Conservation (phyloP, 2,797 vertebrate genomes). For the Clamator glandarius region DNA sequence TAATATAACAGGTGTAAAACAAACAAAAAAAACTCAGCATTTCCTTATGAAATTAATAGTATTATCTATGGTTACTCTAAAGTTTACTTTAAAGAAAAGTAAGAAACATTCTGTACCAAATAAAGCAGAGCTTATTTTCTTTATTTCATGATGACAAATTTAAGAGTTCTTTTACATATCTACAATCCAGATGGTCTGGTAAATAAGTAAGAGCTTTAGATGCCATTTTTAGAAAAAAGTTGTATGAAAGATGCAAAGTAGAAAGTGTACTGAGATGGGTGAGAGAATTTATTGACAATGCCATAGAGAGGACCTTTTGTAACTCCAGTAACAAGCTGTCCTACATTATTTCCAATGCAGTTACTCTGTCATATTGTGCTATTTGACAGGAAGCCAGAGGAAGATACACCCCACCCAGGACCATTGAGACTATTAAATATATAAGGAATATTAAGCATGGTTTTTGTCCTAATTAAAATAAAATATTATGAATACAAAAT, state of each 20-base stretch:
- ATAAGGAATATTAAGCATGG: slow-evolving; percentile 33
- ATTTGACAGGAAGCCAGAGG: not conserved
- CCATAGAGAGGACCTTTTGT: not conserved
- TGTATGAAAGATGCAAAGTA: not conserved
- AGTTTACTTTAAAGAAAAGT: not conserved
- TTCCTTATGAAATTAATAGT: not conserved
- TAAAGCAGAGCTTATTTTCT: not conserved
- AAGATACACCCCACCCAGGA: not conserved
- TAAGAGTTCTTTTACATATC: not conserved
- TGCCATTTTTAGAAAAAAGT: slow-evolving; percentile 37
- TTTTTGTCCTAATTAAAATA: slow-evolving; percentile 53
- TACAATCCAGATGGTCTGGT: slow-evolving; percentile 28
- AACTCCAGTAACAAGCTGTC: slow-evolving; percentile 2
- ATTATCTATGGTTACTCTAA: not conserved
- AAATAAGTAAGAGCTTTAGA: slow-evolving; percentile 33
- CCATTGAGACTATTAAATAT: not conserved
- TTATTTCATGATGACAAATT: slow-evolving; percentile 39
- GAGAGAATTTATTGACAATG: slow-evolving; percentile 35
- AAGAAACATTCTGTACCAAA: not conserved
- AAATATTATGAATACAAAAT: slow-evolving; percentile 15
- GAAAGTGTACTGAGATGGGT: not conserved
- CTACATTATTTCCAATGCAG: not conserved
- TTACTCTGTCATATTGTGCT: not conserved
- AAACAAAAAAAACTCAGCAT: not conserved
- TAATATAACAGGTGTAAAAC: not conserved